A percentile compares a stretch with the other conserved stretches of the same genome.
phyloP scores from a whole-genome alignment of 2,113 vertebrate species.

The Rhabdornis inornatus region DNA sequence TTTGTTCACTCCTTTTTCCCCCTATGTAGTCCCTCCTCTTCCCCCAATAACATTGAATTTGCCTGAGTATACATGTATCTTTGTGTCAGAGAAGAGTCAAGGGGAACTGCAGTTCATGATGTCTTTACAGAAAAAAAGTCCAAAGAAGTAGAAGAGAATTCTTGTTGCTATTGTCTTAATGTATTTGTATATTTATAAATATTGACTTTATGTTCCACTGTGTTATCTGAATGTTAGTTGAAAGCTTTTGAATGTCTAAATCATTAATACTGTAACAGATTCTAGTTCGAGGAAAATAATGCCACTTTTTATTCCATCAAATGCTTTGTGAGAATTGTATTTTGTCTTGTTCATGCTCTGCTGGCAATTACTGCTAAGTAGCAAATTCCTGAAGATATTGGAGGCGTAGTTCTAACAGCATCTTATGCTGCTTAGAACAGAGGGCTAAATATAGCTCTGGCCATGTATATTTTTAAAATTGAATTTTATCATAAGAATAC shows the following conservation, averaged over 20 bases:
- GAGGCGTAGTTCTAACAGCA: neutral
- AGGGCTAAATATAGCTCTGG: conserved; percentile 1
- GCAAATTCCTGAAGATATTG: neutral
- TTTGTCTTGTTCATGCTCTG: neutral
- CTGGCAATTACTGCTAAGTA: neutral
- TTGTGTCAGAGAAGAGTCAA: neutral
- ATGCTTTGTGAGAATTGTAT: neutral
- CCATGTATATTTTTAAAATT: conserved; percentile 6
- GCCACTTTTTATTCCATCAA: neutral
- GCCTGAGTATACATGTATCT: neutral
- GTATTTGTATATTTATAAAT: conserved; percentile 47
- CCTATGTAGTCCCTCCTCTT: neutral
- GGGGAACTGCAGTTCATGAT: neutral
- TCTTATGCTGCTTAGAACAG: neutral
- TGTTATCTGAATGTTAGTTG: neutral
- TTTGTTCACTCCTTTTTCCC: neutral
- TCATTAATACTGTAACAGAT: neutral
- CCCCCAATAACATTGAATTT: neutral
- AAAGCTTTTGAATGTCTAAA: neutral
- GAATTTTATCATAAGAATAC: neutral
- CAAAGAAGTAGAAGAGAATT: neutral
- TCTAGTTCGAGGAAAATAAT: neutral
- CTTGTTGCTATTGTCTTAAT: neutral
- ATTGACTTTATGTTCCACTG: neutral
- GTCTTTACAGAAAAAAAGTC: neutral